Conservation (phyloP, 2,888 invertebrate species). For the Agrypnus murinus region DNA sequence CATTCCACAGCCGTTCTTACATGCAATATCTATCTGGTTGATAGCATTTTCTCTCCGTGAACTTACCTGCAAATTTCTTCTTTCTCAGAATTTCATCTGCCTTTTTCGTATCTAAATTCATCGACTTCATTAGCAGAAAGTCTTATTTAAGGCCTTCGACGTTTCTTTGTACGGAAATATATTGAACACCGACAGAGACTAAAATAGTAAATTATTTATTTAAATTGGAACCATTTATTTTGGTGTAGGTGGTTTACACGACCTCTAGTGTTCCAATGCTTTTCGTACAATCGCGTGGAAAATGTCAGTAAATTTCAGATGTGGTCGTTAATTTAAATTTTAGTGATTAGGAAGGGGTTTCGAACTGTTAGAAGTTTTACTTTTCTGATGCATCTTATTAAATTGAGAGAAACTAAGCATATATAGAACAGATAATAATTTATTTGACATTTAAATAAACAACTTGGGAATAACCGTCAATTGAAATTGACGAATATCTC, state of each 20-base stretch:
- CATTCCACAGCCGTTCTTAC: conserved; percentile 62
- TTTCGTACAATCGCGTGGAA: conserved; percentile 25
- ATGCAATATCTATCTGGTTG: conserved; percentile 56
- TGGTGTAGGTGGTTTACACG: conserved; percentile 13
- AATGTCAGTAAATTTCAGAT: conserved; percentile 26
- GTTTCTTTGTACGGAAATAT: conserved; percentile 32
- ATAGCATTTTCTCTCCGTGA: conserved; percentile 55
- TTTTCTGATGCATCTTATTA: conserved; percentile 6
- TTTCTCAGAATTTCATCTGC: conserved; percentile 48
- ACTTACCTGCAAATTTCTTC: conserved; percentile 59
- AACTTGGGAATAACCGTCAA: no score
- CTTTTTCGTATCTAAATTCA: conserved; percentile 40
- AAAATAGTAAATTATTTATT: conserved; percentile 41
- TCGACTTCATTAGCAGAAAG: conserved; percentile 36
- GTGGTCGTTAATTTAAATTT: conserved; percentile 32
- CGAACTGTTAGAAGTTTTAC: conserved; percentile 5
- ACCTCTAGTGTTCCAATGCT: not conserved
- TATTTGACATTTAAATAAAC: no score
- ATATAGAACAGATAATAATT: no score
- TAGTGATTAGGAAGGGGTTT: conserved; percentile 15
- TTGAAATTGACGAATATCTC: no score
- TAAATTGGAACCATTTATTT: conserved; percentile 40
- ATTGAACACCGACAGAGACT: conserved; percentile 27
- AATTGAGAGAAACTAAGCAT: not conserved
- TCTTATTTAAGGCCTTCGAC: conserved; percentile 28